Evolutionary conservation across 2,888 invertebrate species (phyloP).

Genomic region (Agriopis marginaria): DNA sequence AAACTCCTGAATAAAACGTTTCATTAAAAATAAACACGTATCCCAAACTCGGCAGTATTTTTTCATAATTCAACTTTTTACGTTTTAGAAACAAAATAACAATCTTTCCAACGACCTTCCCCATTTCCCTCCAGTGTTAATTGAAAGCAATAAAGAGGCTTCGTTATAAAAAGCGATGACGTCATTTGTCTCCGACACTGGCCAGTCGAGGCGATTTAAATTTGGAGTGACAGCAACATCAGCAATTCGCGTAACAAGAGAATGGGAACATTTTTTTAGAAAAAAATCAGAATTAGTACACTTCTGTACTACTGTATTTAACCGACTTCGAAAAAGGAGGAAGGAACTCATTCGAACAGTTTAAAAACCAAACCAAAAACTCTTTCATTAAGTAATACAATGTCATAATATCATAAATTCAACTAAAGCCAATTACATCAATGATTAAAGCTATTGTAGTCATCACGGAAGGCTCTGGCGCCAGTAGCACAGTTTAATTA

Average conservation of each 20-base stretch:
- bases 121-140: constrained; percentile 32
- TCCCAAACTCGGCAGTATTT: constrained; percentile 19
- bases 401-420: too few species aligned
- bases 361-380: too few species aligned
- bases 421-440: too few species aligned
- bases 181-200: constrained; percentile 30
- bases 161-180: constrained; percentile 38
- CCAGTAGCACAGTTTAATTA: too few species aligned
- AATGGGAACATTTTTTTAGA: neutral
- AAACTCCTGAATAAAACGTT: constrained; percentile 15
- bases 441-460: too few species aligned
- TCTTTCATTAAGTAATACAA: too few species aligned
- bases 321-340: too few species aligned
- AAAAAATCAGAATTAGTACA: neutral
- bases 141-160: constrained; percentile 36
- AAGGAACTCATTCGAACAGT: too few species aligned
- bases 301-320: neutral
- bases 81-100: constrained; percentile 33
- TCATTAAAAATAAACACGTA: constrained; percentile 24
- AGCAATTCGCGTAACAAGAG: constrained; percentile 7
- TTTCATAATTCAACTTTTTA: constrained; percentile 23
- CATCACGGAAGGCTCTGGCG: too few species aligned
- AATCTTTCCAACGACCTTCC: constrained; percentile 31
- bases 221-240: constrained; percentile 31
- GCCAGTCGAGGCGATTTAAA: constrained; percentile 29